Percentiles rank a stretch among this genome's conserved stretches.
Evolutionary conservation across 2,888 invertebrate species (phyloP).

Genomic region (Epistrophe eligans): DNA sequence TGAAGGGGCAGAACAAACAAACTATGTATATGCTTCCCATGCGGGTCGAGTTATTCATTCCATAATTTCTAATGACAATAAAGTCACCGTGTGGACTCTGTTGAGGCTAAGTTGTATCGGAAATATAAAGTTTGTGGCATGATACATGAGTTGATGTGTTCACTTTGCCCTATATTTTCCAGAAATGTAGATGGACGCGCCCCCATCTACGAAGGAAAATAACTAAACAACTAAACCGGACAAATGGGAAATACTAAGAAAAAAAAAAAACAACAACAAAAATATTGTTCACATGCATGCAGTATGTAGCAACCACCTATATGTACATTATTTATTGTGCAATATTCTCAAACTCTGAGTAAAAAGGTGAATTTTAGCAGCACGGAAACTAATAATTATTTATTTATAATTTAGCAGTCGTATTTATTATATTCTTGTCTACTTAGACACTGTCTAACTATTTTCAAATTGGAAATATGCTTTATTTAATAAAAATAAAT

Average conservation of each 20-base stretch:
- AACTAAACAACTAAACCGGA: neutral
- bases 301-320: neutral
- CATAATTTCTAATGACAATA: slow-evolving; percentile 33
- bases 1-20: slow-evolving; percentile 35
- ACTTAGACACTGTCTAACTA: too few species aligned
- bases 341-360: neutral
- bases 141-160: slow-evolving; percentile 29
- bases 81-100: slow-evolving; percentile 13
- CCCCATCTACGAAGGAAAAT: neutral
- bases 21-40: neutral
- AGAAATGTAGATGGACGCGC: slow-evolving; percentile 2
- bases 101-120: slow-evolving; percentile 38
- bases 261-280: neutral
- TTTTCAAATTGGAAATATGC: too few species aligned
- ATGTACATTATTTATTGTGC: neutral
- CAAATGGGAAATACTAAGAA: neutral
- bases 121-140: slow-evolving; percentile 35
- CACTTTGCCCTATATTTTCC: neutral
- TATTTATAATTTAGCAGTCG: too few species aligned
- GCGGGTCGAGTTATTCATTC: slow-evolving; percentile 31
- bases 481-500: too few species aligned
- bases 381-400: too few species aligned
- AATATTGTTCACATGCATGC: neutral
- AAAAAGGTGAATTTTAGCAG: slow-evolving; percentile 1
- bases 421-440: too few species aligned